Evolutionary conservation across 2,113 vertebrate species (phyloP), one percentile per base, ranked within the genome.

Genomic region (Sebastes schlegelii): DNA sequence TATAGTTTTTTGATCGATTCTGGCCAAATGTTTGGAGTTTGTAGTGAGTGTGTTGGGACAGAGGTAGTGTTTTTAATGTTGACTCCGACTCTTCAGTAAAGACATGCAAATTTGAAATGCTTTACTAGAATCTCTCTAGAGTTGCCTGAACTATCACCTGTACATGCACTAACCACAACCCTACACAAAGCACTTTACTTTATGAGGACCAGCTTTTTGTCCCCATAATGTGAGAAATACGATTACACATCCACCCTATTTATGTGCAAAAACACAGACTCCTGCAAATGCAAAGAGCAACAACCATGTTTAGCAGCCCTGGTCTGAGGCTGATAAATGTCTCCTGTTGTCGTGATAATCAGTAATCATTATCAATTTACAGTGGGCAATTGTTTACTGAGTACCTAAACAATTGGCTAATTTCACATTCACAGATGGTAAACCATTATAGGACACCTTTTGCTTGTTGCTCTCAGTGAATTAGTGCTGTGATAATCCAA

Each of bases 321-420:
- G 5, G 17, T 62, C 42, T 42, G 48, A 68, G 45, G 69, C 74
- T 83, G 89, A 93, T 87, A 89, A 87, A 92, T 91, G 83, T 81
- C 62, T 75, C 49, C 57, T 73, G 43, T 60, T 70, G 64, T 79
- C 73, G 48, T 43, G 42, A 69, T 92, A 88, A 90, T 93, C 75
- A 79, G 74, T 77, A 90, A 91, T 91, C 88, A 93, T 93, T 91
- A 93, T 88, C 86, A 89, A 72, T 92, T 88, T 89, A 82, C 89
- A 84, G 71, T 45, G 54, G 73, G 45, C 69, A 71, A 78, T 84
- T 92, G 80, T 90, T 89, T 87, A 77, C 87, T 71, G 64, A 75
- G 49, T 49, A 63, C 69, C 82, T 78, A 82, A 82, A 89, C 72
- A 78, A 86, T 85, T 69, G 5, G 14, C 51, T 82, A 58, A 86